Conservation (phyloP, 1,140 invertebrate species). For the Scylla paramamosain region DNA sequence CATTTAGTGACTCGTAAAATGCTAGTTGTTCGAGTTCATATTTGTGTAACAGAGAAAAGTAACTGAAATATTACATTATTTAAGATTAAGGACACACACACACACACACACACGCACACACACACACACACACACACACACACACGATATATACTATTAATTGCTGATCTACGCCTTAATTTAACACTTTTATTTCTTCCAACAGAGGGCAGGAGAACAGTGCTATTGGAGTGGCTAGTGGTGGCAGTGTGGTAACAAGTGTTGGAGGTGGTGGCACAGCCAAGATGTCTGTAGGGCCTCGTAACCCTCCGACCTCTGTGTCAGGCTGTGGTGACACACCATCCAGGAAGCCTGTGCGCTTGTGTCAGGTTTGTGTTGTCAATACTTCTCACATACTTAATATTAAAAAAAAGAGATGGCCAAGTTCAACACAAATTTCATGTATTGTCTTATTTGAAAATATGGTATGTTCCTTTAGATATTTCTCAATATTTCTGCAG, state of each 20-base stretch:
- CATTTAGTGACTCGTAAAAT: too few species aligned
- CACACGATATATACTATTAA: too few species aligned
- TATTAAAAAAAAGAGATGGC: too few species aligned
- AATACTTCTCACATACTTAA: neutral
- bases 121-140: too few species aligned
- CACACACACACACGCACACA: too few species aligned
- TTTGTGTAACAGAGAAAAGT: too few species aligned
- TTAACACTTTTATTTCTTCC: neutral
- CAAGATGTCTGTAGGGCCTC: conserved; percentile 63
- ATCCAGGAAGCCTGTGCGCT: conserved; percentile 68
- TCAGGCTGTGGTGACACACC: conserved; percentile 49
- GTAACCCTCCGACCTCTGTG: conserved; percentile 57
- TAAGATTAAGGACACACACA: too few species aligned
- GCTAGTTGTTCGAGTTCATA: too few species aligned
- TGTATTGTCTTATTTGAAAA: neutral
- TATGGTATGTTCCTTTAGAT: too few species aligned
- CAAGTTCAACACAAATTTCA: neutral
- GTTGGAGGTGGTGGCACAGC: conserved; percentile 47
- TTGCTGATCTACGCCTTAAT: too few species aligned
- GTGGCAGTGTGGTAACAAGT: conserved; percentile 34
- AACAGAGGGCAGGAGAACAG: conserved; percentile 62
- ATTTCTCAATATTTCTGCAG: too few species aligned
- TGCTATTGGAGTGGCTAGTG: conserved; percentile 64
- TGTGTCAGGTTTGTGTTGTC: conserved; percentile 41
- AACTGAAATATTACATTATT: too few species aligned